Conservation (phyloP, 35 echinoderm and acorn worm species). For the Apostichopus parvimensis region DNA sequence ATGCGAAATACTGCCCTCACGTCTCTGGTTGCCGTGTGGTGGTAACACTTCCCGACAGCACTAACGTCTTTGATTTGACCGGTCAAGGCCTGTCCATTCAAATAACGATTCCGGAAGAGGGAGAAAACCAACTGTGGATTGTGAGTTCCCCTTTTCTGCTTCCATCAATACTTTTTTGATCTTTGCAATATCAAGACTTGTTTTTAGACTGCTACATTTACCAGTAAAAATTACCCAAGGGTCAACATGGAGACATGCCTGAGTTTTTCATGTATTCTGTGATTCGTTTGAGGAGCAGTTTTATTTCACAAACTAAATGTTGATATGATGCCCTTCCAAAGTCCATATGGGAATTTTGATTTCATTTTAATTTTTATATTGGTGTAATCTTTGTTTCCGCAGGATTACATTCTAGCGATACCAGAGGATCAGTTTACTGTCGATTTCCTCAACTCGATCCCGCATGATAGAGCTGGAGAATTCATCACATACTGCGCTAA, state of each 20-base stretch:
- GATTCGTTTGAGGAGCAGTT: too few relatives aligned
- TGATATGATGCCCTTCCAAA: too few relatives aligned
- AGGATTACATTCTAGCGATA: conserved; percentile 87
- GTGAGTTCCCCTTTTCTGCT: conserved; percentile 59
- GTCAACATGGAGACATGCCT: too few relatives aligned
- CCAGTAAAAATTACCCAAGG: too few relatives aligned
- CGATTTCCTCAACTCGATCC: conserved; percentile 58
- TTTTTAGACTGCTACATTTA: too few relatives aligned
- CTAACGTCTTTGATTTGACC: conserved; percentile 67
- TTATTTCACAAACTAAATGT: too few relatives aligned
- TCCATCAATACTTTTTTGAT: too few relatives aligned
- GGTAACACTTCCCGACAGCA: conserved; percentile 71
- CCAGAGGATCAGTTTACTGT: conserved; percentile 75
- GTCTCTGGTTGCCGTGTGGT: conserved; percentile 86
- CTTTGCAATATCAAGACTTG: not conserved
- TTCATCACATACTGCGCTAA: conserved; percentile 88
- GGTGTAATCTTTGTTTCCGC: not conserved
- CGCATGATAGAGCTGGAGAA: conserved; percentile 82
- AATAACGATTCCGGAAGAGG: conserved; percentile 63
- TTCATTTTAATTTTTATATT: not conserved
- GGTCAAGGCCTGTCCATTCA: conserved; percentile 66
- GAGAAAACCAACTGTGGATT: conserved; percentile 76
- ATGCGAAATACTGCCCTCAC: conserved; percentile 94
- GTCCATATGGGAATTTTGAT: too few relatives aligned
- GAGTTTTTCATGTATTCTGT: too few relatives aligned